These are phyloP conservation scores for Apotomis capreana DNA, from an alignment of 2,888 invertebrate species.

Conservation along the genomic window DNA sequence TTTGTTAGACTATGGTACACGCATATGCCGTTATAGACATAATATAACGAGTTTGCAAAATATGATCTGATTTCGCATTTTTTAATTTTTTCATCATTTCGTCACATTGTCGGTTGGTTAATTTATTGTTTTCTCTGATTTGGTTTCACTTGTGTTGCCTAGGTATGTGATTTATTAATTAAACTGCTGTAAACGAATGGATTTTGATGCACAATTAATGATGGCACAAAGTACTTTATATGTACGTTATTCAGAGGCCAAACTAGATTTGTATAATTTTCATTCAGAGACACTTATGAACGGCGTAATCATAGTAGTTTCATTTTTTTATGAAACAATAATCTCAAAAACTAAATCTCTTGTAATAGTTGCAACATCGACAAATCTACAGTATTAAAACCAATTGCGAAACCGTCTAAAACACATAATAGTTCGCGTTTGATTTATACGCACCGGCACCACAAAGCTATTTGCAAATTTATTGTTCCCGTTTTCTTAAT, in stretches of 20 bases:
- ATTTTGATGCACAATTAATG: no score
- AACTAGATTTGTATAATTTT: no score
- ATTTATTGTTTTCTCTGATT: no score
- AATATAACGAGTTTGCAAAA: not conserved
- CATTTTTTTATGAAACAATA: not conserved
- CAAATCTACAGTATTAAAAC: conserved; percentile 15
- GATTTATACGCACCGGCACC: conserved; percentile 47
- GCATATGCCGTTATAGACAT: not conserved
- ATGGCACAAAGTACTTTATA: no score
- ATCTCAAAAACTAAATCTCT: not conserved
- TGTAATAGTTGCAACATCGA: conserved; percentile 4
- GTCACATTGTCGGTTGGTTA: not conserved
- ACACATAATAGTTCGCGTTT: conserved; percentile 49
- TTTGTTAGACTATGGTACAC: conserved; percentile 29
- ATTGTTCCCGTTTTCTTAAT: conserved; percentile 53
- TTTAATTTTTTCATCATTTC: not conserved
- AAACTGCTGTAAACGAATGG: no score
- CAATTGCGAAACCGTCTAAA: conserved; percentile 33
- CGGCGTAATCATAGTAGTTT: no score
- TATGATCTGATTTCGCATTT: not conserved
- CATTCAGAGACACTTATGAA: no score
- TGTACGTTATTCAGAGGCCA: no score
- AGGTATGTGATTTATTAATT: no score
- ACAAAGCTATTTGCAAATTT: conserved; percentile 55
- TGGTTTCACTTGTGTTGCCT: no score